Base-by-base conservation (phyloP, 2,888 invertebrate species). In the Brenthis ino region DNA sequence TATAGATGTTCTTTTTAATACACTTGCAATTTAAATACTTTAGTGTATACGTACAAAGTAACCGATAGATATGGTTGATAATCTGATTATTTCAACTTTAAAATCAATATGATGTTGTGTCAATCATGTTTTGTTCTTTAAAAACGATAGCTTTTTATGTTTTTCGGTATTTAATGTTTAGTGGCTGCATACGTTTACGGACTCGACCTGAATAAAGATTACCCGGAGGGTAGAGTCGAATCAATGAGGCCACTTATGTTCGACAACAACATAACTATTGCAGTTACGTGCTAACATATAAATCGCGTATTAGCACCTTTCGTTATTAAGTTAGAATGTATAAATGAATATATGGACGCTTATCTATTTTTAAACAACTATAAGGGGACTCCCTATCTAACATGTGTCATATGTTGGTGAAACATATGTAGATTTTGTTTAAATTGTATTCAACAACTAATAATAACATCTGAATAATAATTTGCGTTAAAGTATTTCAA, bases 221-320 rank as follows among this genome's bases (percentile, higher is more conserved):
- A 70, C 70, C 67, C 67, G 75, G 76, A 80, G 82, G 82, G 82
- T 80, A 79, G 82, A 79, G 80, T 80, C 79, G 79, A 80, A 81
- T 80, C 81, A 82, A 81, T 80, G 82, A 78, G 80, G 80, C 80
- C 81, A 79, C 82, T 84, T 81, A 82, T 80, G 80, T 83, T 81
- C 79, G 80, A 81, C 80, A 79, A 80, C 79, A 80, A 79, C 78
- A 81, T 83, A 82, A 85, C 81, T 80, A 79, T 77, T 72, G 57
- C 70, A 66, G 50, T 72, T 70, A 60, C 70, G 72, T 51, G 70
- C 64, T 67, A 70, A 68, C 57, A 66, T 66, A 70, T 64, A 65
- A 57, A 53, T 56, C 53, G 24, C 61, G n/a, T 57, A 67, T 67
- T 64, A 67, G 56, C 63, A 53, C 63, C 78, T 57, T 16, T 68